phyloP scores from a whole-genome alignment of 2,888 invertebrate species.

The Parapristionchus giblindavisi region DNA sequence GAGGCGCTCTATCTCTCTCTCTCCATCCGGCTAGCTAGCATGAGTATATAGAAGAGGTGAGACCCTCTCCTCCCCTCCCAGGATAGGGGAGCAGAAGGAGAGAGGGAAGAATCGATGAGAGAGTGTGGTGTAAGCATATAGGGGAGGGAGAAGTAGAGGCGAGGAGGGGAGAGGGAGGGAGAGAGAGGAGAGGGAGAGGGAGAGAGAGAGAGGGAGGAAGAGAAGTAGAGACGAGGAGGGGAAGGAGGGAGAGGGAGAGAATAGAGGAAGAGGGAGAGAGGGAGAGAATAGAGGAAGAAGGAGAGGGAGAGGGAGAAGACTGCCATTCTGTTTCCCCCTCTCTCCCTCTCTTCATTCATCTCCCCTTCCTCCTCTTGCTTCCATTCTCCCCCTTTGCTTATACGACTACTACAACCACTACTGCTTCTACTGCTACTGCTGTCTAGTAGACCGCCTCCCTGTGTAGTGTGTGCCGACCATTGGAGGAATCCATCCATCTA shows the following conservation, averaged over 20 bases:
- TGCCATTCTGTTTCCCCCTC: background rate
- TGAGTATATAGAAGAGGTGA: background rate
- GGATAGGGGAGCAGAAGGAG: background rate
- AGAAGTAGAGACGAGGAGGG: conserved; percentile 2
- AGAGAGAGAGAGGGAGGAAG: background rate
- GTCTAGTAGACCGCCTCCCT: too few relatives aligned
- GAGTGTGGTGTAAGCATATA: conserved; percentile 8
- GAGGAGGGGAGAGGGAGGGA: background rate
- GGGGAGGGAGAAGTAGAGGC: background rate
- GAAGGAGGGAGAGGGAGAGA: conserved; percentile 5
- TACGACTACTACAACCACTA: too few relatives aligned
- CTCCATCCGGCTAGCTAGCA: background rate
- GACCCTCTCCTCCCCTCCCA: background rate
- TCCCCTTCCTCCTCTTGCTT: background rate
- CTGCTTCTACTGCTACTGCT: too few relatives aligned
- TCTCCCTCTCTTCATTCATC: background rate
- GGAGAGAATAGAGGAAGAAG: background rate
- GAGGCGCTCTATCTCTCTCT: too few relatives aligned
- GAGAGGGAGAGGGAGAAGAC: conserved; percentile 8
- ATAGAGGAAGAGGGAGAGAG: conserved; percentile 1
- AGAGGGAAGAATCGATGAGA: background rate
- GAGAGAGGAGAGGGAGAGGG: background rate
- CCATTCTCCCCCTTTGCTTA: background rate
- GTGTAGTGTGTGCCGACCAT: too few relatives aligned
- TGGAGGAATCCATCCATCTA: background rate